These are phyloP conservation scores for Barnardius zonarius DNA, from an alignment of 2,113 vertebrate species.

Conservation along the genomic window DNA sequence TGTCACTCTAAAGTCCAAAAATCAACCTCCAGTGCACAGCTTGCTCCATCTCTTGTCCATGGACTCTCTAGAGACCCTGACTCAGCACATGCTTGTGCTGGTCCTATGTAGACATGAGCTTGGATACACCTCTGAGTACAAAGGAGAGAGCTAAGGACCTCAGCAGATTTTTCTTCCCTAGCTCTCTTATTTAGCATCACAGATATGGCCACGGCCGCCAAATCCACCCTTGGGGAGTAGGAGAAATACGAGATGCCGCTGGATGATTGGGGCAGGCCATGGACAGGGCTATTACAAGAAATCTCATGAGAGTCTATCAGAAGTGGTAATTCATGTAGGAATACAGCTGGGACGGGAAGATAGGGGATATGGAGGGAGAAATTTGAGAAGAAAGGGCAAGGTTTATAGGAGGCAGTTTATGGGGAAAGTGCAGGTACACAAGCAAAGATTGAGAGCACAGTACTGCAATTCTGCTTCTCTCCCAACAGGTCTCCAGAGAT, in stretches of 20 bases:
- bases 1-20: neutral
- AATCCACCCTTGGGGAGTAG: neutral
- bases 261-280: fast-evolving
- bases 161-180: neutral
- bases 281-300: neutral
- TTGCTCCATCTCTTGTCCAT: neutral
- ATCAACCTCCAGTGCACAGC: neutral
- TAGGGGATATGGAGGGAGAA: neutral
- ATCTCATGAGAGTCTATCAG: neutral
- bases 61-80: neutral
- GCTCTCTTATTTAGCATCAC: neutral
- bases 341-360: neutral
- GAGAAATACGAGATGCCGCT: neutral
- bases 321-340: neutral
- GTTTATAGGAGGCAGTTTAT: neutral
- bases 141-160: neutral
- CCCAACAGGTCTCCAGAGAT: neutral
- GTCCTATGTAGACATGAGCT: neutral
- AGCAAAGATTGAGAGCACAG: neutral
- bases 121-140: neutral
- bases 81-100: neutral
- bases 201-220: neutral
- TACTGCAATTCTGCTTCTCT: neutral
- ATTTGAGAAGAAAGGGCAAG: neutral
- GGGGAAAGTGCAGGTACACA: neutral